A percentile compares a stretch with the other conserved stretches of the same genome.
phyloP scores from a whole-genome alignment of 1,140 invertebrate species.

The Monomorium pharaonis region DNA sequence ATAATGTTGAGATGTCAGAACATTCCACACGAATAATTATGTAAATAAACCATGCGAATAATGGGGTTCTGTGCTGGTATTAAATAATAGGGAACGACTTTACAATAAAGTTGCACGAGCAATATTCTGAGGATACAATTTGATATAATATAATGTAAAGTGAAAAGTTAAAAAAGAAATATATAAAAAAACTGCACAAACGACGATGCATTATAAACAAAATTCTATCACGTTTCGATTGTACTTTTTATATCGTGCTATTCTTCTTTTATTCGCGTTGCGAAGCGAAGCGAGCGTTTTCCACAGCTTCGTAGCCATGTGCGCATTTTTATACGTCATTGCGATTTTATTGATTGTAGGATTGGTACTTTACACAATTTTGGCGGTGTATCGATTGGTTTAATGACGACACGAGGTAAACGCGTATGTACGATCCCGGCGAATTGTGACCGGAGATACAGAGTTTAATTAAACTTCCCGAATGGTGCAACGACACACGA shows the following conservation, averaged over 20 bases:
- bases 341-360: constrained; percentile 40
- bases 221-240: not conserved
- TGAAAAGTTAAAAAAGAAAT: not conserved
- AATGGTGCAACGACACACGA: constrained; percentile 15
- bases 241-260: not conserved
- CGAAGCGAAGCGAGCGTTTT: not conserved
- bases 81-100: not conserved
- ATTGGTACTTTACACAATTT: constrained; percentile 49
- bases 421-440: not conserved
- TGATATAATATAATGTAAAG: not conserved
- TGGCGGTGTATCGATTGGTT: constrained; percentile 28
- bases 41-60: too few species aligned
- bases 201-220: not conserved
- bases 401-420: constrained; percentile 20
- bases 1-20: too few species aligned
- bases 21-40: too few species aligned
- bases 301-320: constrained; percentile 29
- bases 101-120: not conserved
- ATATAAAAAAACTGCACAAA: not conserved
- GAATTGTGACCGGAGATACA: constrained; percentile 9
- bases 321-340: constrained; percentile 56
- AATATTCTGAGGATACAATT: not conserved
- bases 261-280: constrained; percentile 39
- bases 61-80: too few species aligned
- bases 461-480: constrained; percentile 44